Evolutionary conservation across 2,113 vertebrate genomes (phyloP), one percentile per base, ranked within the genome.

Genomic region (Procapra przewalskii): DNA sequence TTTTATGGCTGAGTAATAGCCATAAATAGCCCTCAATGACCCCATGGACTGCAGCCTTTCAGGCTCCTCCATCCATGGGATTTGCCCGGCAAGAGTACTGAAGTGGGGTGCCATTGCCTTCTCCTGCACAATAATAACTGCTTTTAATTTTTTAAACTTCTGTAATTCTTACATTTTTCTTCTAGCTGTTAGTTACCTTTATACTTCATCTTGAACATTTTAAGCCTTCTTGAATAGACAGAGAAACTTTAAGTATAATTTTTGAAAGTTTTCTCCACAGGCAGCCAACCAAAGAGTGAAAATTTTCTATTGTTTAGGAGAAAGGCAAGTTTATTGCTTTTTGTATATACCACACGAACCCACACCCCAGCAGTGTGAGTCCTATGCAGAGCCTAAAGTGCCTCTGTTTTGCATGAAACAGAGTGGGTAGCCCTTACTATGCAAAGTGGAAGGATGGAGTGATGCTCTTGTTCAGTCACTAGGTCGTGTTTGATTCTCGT

Each of bases 331-430:
- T 43, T 14, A 11, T 9, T 48, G 13, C 13, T n/a, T 80, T 81
- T 16, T 5, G 17, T 25, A 0, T 45, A 23, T 15, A 27, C 0
- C 2, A 3, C n/a, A 45, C 1, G 16, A 17, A 40, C 33, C 2
- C 45, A 25, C 0, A 79, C 21, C 50, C 40, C 33, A 77, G 7
- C 7, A 48, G 83, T 36, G 27, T 59, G 59, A 64, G 48, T 31
- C 50, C 31, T 4, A 31, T 36, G n/a, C 36, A 3, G 15, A 48
- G 54, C 33, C 27, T 15, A 23, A 14, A 1, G 1, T 17, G 6
- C n/a, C 27, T 54, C 31, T 27, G 67, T n/a, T 77, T 36, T 17
- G 16, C 52, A 60, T 40, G 60, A 90, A 13, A 19, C 4, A 62
- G 52, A 21, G n/a, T n/a, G 31, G 54, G 9, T 2, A 11, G 3